A percentile compares a stretch with the other conserved stretches of the same genome.
These are phyloP conservation scores for Paradoxurus hermaphroditus DNA, from an alignment of 2,113 vertebrate genomes.

Conservation along the genomic window DNA sequence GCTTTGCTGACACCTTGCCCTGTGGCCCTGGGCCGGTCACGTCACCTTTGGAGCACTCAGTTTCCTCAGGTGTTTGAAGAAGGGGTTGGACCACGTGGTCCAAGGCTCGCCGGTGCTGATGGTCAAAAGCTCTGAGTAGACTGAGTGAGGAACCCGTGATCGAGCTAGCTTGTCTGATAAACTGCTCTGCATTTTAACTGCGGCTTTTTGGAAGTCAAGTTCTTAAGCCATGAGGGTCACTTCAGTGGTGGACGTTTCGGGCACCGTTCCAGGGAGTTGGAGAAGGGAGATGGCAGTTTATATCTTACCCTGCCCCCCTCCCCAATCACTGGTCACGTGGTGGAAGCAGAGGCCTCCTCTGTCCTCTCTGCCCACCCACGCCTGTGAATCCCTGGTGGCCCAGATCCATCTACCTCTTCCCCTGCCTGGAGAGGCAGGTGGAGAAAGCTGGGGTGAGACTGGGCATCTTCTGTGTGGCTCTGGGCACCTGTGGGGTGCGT, in stretches of 20 bases:
- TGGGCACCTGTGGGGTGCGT: accelerated
- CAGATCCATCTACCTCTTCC: not conserved
- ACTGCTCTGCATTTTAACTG: not conserved
- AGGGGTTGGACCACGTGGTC: not conserved
- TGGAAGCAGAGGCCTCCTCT: not conserved
- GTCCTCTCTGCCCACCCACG: not conserved
- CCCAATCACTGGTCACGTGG: not conserved
- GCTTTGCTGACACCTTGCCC: not conserved
- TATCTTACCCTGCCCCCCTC: accelerated
- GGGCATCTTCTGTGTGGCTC: not conserved
- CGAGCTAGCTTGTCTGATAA: not conserved
- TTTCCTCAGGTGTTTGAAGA: not conserved
- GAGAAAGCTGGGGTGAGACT: not conserved
- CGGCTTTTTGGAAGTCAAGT: not conserved
- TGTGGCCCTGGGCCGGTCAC: not conserved
- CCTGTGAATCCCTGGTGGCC: not conserved
- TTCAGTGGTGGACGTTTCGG: not conserved
- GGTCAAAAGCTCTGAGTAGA: not conserved
- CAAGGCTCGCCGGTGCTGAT: not conserved
- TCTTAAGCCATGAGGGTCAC: not conserved
- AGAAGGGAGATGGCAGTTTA: not conserved
- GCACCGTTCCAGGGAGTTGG: not conserved
- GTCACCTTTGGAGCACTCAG: not conserved
- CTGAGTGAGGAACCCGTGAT: accelerated
- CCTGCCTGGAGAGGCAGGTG: not conserved